Percentiles rank a stretch among this genome's conserved stretches.
Evolutionary conservation across 2,113 vertebrate species (phyloP).

Genomic region (Lepus timidus): DNA sequence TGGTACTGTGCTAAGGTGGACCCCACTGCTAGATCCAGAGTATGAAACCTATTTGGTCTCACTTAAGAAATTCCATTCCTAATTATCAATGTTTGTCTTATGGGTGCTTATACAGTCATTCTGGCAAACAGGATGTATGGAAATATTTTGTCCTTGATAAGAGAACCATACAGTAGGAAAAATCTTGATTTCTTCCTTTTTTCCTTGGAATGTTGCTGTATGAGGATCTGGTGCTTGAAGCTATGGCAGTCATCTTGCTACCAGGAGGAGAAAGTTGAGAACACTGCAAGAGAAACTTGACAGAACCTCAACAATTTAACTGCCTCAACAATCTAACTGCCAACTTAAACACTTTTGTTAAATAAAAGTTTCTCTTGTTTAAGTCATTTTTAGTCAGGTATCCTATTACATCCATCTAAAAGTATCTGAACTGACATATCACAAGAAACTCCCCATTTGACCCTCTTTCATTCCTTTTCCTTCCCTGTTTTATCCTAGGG

Average conservation of each 20-base stretch:
- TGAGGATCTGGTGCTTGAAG: not conserved
- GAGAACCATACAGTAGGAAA: not conserved
- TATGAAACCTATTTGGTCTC: not conserved
- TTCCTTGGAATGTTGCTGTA: not conserved
- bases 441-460: not conserved
- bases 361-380: not conserved
- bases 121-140: not conserved
- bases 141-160: slow-evolving; percentile 37
- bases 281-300: not conserved
- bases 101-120: not conserved
- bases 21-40: not conserved
- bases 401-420: not conserved
- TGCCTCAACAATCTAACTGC: not conserved
- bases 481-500: not conserved
- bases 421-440: not conserved
- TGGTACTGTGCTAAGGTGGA: not conserved
- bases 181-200: not conserved
- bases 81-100: not conserved
- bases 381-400: not conserved
- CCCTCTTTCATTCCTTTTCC: not conserved
- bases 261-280: not conserved
- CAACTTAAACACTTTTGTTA: not conserved
- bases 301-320: not conserved
- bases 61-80: not conserved
- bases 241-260: not conserved